Evolutionary conservation across 2,797 vertebrate species (phyloP).

Genomic region (Selene dorsalis): DNA sequence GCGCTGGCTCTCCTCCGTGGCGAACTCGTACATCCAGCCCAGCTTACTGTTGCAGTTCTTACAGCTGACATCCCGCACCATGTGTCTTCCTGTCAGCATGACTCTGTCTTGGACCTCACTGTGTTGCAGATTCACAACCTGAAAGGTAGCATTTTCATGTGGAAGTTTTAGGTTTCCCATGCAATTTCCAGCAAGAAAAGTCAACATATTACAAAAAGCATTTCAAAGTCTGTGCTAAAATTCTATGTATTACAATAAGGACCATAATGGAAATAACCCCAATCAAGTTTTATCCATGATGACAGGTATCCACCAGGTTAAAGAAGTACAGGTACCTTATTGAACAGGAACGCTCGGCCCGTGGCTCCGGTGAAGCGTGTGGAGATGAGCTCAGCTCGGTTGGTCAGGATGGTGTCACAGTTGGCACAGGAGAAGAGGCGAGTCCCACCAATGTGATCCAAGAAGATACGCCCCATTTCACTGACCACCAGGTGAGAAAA

Average conservation of each 20-base stretch:
- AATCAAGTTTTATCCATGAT: neutral
- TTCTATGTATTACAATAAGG: too few relatives aligned
- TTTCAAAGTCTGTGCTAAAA: neutral
- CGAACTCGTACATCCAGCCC: conserved; percentile 99
- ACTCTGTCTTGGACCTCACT: conserved; percentile 97
- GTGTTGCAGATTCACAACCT: conserved; percentile 98
- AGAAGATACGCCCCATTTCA: conserved; percentile 94
- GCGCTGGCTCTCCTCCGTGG: conserved; percentile 97
- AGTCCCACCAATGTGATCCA: conserved; percentile 97
- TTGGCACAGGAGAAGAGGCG: conserved; percentile 99
- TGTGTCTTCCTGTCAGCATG: conserved; percentile 98
- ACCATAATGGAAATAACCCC: too few relatives aligned
- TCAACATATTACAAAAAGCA: neutral
- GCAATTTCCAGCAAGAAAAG: neutral
- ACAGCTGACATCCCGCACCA: conserved; percentile 98
- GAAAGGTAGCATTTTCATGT: neutral
- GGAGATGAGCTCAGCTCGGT: conserved; percentile 96
- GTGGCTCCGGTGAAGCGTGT: conserved; percentile 98
- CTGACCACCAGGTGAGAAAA: neutral
- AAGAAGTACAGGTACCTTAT: conserved; percentile 86
- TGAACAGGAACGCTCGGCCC: conserved; percentile 96
- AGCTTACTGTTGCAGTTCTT: conserved; percentile 99
- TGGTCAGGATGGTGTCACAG: conserved; percentile 97
- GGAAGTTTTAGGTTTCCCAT: neutral
- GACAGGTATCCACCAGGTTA: neutral